Evolutionary conservation across 2,113 vertebrate genomes (phyloP).

Genomic region (Connochaetes taurinus): DNA sequence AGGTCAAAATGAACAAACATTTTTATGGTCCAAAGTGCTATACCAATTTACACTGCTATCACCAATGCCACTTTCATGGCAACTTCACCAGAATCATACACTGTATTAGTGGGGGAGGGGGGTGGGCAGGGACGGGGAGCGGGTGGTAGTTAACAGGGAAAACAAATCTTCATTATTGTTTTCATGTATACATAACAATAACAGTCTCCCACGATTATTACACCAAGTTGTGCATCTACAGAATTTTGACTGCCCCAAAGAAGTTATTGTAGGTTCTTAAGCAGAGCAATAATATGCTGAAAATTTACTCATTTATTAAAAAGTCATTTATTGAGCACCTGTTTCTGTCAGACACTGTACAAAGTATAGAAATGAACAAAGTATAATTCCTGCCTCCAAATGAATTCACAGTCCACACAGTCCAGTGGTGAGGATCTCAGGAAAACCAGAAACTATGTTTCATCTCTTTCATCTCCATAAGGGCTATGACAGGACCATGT

Average conservation of each 20-base stretch:
- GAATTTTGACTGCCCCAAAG: constrained; percentile 30
- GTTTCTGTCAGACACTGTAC: not conserved
- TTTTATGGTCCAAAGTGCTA: constrained; percentile 12
- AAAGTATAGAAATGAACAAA: not conserved
- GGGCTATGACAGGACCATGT: not conserved
- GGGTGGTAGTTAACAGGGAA: not conserved
- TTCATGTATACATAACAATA: not conserved
- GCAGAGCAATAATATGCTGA: not conserved
- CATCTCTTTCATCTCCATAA: not conserved
- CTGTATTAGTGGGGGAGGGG: not conserved
- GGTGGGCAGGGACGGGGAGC: fast-evolving
- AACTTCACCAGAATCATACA: not conserved
- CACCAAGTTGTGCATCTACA: not conserved
- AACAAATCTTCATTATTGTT: not conserved
- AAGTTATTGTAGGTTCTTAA: not conserved
- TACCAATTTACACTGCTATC: not conserved
- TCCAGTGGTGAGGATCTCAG: not conserved
- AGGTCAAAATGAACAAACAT: constrained; percentile 1
- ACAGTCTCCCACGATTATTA: not conserved
- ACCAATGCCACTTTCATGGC: not conserved
- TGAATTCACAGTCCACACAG: not conserved
- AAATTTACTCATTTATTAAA: constrained; percentile 7
- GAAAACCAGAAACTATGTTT: not conserved
- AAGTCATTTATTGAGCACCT: not conserved
- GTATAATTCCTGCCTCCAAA: not conserved